Conservation (phyloP, 1,140 invertebrate genomes). For the Zaprionus capensis region DNA sequence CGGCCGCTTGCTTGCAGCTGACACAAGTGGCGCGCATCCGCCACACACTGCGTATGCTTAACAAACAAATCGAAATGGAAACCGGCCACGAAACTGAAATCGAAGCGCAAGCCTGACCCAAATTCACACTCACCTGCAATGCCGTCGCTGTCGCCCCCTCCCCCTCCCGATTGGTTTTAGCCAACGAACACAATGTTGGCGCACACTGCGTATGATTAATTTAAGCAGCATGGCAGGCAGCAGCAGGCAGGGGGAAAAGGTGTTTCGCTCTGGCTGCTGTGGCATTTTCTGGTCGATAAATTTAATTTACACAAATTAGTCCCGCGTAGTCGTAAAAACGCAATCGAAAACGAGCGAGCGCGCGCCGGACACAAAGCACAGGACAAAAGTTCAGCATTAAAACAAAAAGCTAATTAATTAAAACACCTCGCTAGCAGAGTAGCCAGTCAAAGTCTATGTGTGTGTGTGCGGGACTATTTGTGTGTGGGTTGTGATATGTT, state of each 20-base stretch:
- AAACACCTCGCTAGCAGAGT: slow-evolving; percentile 64
- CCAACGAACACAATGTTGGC: slow-evolving; percentile 38
- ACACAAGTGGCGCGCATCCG: background rate
- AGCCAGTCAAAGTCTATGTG: slow-evolving; percentile 7
- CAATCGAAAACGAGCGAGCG: slow-evolving; percentile 46
- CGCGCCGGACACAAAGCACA: slow-evolving; percentile 39
- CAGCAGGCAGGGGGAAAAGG: slow-evolving; percentile 2
- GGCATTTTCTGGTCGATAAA: slow-evolving; percentile 81
- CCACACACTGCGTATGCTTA: slow-evolving; percentile 75
- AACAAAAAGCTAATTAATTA: slow-evolving; percentile 83
- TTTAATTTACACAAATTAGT: slow-evolving; percentile 83
- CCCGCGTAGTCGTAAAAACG: slow-evolving; percentile 80
- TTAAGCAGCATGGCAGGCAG: slow-evolving; percentile 61
- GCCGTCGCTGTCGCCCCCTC: background rate
- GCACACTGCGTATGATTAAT: slow-evolving; percentile 76
- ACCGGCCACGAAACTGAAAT: slow-evolving; percentile 30
- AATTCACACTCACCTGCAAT: slow-evolving; percentile 27
- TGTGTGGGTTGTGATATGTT: background rate
- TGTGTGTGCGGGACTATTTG: background rate
- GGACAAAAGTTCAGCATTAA: slow-evolving; percentile 67
- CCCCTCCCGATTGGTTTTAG: slow-evolving; percentile 1
- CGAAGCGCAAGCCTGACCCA: slow-evolving; percentile 39
- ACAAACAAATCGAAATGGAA: slow-evolving; percentile 65
- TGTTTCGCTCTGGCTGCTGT: slow-evolving; percentile 58
- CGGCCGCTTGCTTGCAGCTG: background rate